phyloP scores from a whole-genome alignment of 2,113 vertebrate genomes.

The Piprites chloris region DNA sequence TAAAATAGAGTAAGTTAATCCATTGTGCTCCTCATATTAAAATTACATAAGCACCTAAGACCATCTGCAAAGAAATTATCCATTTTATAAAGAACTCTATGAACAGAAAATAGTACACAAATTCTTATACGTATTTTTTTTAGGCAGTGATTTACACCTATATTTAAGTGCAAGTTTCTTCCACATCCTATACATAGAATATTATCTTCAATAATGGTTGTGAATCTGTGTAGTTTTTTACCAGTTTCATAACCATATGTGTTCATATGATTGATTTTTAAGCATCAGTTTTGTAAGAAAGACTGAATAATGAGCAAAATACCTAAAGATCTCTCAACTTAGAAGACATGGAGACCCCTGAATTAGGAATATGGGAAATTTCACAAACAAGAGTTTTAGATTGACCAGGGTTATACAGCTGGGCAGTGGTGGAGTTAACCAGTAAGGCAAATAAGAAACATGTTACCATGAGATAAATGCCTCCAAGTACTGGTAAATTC shows the following conservation, averaged over 20 bases:
- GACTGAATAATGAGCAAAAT: not conserved
- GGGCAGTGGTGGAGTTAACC: not conserved
- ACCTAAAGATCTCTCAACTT: not conserved
- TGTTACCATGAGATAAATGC: not conserved
- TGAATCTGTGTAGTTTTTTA: not conserved
- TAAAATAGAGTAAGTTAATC: not conserved
- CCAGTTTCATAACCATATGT: not conserved
- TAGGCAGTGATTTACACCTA: not conserved
- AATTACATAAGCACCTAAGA: not conserved
- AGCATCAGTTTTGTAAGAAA: not conserved
- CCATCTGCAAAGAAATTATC: not conserved
- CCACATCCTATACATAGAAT: not conserved
- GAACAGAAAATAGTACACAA: not conserved
- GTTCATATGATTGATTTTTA: not conserved
- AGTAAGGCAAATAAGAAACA: not conserved
- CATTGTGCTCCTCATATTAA: not conserved
- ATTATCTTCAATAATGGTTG: not conserved
- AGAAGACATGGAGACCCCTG: not conserved
- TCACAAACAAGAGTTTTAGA: not conserved
- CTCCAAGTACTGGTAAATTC: not conserved
- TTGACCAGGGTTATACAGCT: not conserved
- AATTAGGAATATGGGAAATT: not conserved
- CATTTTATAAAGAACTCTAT: not conserved
- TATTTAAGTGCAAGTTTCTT: not conserved
- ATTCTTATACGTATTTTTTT: not conserved